Conservation (phyloP, 2,113 vertebrate species). For the Centrocercus urophasianus region DNA sequence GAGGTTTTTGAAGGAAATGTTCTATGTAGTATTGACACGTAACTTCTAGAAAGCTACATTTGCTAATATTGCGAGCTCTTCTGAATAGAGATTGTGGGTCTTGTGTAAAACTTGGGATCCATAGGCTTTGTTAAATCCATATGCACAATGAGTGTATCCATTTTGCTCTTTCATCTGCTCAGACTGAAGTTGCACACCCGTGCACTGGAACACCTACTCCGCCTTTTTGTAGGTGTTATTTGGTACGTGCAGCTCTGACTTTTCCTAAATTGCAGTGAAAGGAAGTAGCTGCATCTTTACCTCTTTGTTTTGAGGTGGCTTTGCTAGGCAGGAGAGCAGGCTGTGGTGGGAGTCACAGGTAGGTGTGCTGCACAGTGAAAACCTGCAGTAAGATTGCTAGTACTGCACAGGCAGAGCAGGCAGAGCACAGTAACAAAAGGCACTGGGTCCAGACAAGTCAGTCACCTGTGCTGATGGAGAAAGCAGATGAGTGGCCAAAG, state of each 20-base stretch:
- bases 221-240: too few relatives aligned
- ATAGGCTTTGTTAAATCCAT: fast-evolving
- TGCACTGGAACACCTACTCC: neutral
- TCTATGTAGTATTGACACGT: fast-evolving
- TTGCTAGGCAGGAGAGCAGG: neutral
- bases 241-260: too few relatives aligned
- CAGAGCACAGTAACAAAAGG: neutral
- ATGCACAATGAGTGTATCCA: too few relatives aligned
- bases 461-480: neutral
- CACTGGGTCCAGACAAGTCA: neutral
- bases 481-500: neutral
- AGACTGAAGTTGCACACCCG: neutral
- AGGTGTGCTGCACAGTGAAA: neutral
- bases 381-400: fast-evolving
- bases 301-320: fast-evolving
- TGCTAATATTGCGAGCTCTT: neutral
- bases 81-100: neutral
- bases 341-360: neutral
- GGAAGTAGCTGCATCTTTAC: neutral
- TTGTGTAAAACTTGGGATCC: neutral
- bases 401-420: neutral
- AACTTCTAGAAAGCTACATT: neutral
- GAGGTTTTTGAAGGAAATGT: neutral
- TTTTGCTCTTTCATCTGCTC: neutral
- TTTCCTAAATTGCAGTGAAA: neutral